Evolutionary conservation across 1,140 invertebrate genomes (phyloP), one percentile per base, ranked within the genome.

Genomic region (Telenomus remus): DNA sequence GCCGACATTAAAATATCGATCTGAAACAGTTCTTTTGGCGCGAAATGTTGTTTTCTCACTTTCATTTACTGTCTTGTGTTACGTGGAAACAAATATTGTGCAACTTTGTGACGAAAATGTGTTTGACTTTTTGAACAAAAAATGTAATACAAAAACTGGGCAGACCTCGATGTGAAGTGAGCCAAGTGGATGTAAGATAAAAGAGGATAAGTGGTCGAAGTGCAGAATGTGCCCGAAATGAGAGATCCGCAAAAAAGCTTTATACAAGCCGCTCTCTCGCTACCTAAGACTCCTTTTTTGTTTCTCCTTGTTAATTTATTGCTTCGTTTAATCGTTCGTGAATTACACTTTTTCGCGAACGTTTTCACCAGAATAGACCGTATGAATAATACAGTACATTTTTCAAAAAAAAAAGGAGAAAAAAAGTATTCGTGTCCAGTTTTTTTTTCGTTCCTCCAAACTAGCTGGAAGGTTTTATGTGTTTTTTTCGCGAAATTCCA

Each of bases 41-140:
- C n/a, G n/a, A n/a, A n/a, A n/a, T n/a, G n/a, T n/a, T n/a, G n/a
- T n/a, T n/a, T n/a, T n/a, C n/a, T n/a, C n/a, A n/a, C n/a, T n/a
- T n/a, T n/a, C n/a, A n/a, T n/a, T n/a, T n/a, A n/a, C n/a, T n/a
- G n/a, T n/a, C n/a, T n/a, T n/a, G n/a, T n/a, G n/a, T n/a, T n/a
- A n/a, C n/a, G n/a, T n/a, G n/a, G n/a, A n/a, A 55, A 64, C 19
- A 69, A 63, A 54, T 19, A 27, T 68, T 72, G 65, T 66, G 59
- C 71, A 39, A 19, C 68, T 75, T 75, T 75, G 68, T 66, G 64
- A 75, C 35, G 63, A 46, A 63, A 63, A 56, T 75, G 50, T 75
- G 51, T 68, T 56, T 63, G 46, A 47, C 46, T 47, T 59, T 75
- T 68, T 60, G 51, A 50, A 48, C 63, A 68, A n/a, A 34, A 15